Evolutionary conservation across 1,140 invertebrate genomes (phyloP), one percentile per base, ranked within the genome.

Genomic region (Linepithema humile): DNA sequence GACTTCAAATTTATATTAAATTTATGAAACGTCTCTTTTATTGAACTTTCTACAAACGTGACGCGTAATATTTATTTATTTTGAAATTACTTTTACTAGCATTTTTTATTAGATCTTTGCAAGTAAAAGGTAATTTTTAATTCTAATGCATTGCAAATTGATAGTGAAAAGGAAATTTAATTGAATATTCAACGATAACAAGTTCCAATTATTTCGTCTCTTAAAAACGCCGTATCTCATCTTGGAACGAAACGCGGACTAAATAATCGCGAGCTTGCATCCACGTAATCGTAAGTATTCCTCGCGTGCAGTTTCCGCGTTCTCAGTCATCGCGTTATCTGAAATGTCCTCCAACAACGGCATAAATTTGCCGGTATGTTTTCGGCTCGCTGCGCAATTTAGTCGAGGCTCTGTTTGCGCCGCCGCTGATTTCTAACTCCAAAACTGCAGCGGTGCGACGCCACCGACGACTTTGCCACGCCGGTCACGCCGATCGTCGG

Each of bases 401-500:
- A 67, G 40, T 40, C 48, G 45, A 70, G 64, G 69, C 40, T 57
- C 64, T 83, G 73, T 64, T 70, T 75, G 45, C 40, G 17, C 26
- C 40, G 64, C n/a, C 53, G 32, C 45, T 78, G 83, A 69, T 80
- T 84, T 20, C 83, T 60, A 84, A 84, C 73, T 84, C 72, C 72
- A 67, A 84, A 80, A 80, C 74, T 84, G 74, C 83, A 64, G 73
- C 45, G 59, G 73, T 65, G 15, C 82, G 62, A 69, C 62, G 38
- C 72, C n/a, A n/a, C 35, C 57, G 70, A 74, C 69, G 53, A 82
- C 69, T 85, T 88, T 75, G 55, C 48, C 73, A 88, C 43, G 62
- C 87, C 15, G 53, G 86, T 88, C 87, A 88, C 87, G 87, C 86
- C 70, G 75, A 85, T 87, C 83, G 62, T 26, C 40, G 64, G 59